Evolutionary conservation across 1,140 invertebrate species (phyloP).

Genomic region (Odontomachus brunneus): DNA sequence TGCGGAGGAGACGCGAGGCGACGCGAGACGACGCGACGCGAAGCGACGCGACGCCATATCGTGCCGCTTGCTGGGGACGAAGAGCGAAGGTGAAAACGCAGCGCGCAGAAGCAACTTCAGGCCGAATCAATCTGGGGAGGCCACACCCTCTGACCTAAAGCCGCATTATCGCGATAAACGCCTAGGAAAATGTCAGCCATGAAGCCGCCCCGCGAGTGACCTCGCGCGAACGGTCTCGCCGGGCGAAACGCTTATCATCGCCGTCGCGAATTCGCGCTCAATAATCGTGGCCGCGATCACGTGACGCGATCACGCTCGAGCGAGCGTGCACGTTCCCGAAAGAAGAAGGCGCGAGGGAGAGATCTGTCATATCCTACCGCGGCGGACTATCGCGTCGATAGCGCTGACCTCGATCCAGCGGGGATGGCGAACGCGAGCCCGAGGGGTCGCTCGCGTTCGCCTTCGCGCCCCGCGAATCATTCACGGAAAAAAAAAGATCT

Average conservation of each 20-base stretch:
- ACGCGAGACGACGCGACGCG: conserved; percentile 17
- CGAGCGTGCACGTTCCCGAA: not conserved
- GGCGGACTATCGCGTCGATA: not conserved
- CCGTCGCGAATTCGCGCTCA: not conserved
- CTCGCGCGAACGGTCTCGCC: conserved; percentile 11
- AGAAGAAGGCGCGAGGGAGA: not conserved
- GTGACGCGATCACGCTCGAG: conserved; percentile 15
- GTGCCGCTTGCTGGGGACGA: conserved; percentile 70
- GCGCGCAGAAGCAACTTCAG: conserved; percentile 81
- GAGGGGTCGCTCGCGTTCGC: too few relatives aligned
- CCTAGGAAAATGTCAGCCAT: conserved; percentile 77
- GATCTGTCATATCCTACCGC: not conserved
- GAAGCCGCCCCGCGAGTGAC: conserved; percentile 16
- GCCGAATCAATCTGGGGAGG: conserved; percentile 83
- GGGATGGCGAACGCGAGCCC: too few relatives aligned
- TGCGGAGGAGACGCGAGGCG: conserved; percentile 21
- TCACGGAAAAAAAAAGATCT: too few relatives aligned
- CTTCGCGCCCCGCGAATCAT: too few relatives aligned
- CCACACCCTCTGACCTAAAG: conserved; percentile 85
- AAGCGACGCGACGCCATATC: conserved; percentile 77
- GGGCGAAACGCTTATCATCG: conserved; percentile 32
- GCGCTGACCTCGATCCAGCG: conserved; percentile 3
- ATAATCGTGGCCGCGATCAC: not conserved
- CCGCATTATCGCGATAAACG: conserved; percentile 78
- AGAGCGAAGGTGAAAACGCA: conserved; percentile 71